Evolutionary conservation across 2,113 vertebrate species (phyloP).

Genomic region (Craseonycteris thonglongyai): DNA sequence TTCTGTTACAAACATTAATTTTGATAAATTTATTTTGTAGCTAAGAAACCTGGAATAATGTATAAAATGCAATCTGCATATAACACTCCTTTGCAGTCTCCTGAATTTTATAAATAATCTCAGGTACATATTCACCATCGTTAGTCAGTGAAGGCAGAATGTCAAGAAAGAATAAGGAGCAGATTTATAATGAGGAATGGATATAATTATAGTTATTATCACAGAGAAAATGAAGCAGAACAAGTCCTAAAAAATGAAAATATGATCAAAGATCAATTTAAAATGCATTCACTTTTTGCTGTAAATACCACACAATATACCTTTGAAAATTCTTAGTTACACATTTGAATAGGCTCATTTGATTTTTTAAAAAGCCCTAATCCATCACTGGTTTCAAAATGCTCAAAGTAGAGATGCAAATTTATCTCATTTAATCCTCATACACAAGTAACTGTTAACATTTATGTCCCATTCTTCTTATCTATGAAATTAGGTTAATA

Average conservation of each 20-base stretch:
- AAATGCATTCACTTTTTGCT: slow-evolving; percentile 24
- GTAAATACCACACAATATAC: slow-evolving; percentile 25
- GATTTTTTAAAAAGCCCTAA: not conserved
- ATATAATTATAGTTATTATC: slow-evolving; percentile 57
- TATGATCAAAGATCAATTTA: slow-evolving; percentile 41
- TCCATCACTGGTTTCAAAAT: not conserved
- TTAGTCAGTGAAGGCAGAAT: not conserved
- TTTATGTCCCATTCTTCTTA: not conserved
- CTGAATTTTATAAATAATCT: slow-evolving; percentile 35
- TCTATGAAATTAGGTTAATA: not conserved
- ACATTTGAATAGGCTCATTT: not conserved
- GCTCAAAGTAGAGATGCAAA: not conserved
- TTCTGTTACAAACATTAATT: not conserved
- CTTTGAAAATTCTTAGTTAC: not conserved
- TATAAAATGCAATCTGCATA: not conserved
- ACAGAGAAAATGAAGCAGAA: slow-evolving; percentile 57
- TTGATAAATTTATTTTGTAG: not conserved
- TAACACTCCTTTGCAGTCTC: not conserved
- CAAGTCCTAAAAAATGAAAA: slow-evolving; percentile 51
- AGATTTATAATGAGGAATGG: slow-evolving; percentile 44
- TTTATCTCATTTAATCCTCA: not conserved
- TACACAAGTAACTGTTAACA: not conserved
- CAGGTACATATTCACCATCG: not conserved
- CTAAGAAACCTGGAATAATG: not conserved
- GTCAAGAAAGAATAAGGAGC: slow-evolving; percentile 26